Evolutionary conservation across 1,140 invertebrate genomes (phyloP), one percentile per base, ranked within the genome.

Genomic region (Neotoxoptera formosana): DNA sequence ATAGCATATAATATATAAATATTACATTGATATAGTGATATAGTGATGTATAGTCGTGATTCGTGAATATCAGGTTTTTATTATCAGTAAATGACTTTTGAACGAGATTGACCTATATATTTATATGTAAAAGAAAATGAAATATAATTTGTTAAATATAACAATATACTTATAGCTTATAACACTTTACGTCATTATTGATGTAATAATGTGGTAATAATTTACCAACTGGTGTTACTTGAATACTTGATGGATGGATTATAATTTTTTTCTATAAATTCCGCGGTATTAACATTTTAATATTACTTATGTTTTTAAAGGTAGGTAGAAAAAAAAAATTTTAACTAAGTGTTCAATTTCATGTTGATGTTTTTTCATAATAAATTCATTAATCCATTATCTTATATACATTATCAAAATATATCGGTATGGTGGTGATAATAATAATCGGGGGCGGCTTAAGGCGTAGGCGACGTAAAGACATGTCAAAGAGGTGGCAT

Each of bases 31-130:
- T 81, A 34, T 81, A 81, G n/a, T 81, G 3, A 81, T 81, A 7
- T 81, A 34, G 8, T 47, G n/a, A n/a, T n/a, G n/a, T n/a, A 48
- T 34, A 34, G n/a, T 81, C 17, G 67, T 81, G n/a, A 34, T 81
- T 81, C n/a, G 17, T 81, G n/a, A 34, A 81, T 34, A 84, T 25
- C 81, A 41, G 2, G 7, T 41, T 84, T n/a, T 41, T 84, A 83
- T 83, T 83, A 84, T 84, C 81, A 41, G 21, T 84, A 84, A 41
- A 84, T 84, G 7, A 84, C 81, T 84, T 84, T 84, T 84, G 36
- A 84, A 84, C 81, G 8, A 36, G 21, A 84, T 84, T 84, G 81
- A 84, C 83, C 83, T 84, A 41, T 41, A 25, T 14, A 23, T 41
- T 21, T 36, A 36, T 23, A 36, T 14, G 2, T 11, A 41, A 83